Percentiles rank a stretch among this genome's conserved stretches.
These are phyloP conservation scores for Pampus argenteus DNA, from an alignment of 2,797 vertebrate species.

Conservation along the genomic window DNA sequence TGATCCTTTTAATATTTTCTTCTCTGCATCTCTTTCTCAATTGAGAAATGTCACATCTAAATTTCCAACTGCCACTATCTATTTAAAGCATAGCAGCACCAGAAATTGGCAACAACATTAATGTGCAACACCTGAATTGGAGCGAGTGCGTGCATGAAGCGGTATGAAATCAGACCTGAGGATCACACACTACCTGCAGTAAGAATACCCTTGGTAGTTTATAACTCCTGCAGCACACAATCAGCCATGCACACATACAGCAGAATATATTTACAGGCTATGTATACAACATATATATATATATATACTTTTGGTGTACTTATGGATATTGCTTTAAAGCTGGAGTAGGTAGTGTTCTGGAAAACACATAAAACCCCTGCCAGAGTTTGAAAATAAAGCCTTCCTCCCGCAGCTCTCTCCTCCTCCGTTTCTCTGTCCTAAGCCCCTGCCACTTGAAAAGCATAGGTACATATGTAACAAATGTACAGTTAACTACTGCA, in stretches of 20 bases:
- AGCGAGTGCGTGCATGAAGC: background rate
- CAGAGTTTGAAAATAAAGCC: no score
- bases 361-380: no score
- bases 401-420: no score
- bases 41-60: slow-evolving; percentile 25
- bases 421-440: no score
- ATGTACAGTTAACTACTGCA: no score
- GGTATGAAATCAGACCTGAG: slow-evolving; percentile 2
- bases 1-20: slow-evolving; percentile 8
- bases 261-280: background rate
- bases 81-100: slow-evolving; percentile 11
- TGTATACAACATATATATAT: background rate
- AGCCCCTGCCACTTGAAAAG: no score
- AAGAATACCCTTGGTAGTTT: background rate
- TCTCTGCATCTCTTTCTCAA: slow-evolving; percentile 28
- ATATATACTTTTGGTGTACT: background rate
- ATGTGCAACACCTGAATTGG: slow-evolving; percentile 2
- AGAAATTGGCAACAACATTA: background rate
- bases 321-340: no score
- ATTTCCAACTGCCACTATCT: slow-evolving; percentile 9
- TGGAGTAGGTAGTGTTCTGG: no score
- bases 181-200: slow-evolving; percentile 6
- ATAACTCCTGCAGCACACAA: background rate
- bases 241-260: background rate
- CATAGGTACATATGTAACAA: no score